A percentile compares a stretch with the other conserved stretches of the same genome.
Conservation (phyloP, 35 echinoderm and acorn worm genomes). For the Anneissia japonica region DNA sequence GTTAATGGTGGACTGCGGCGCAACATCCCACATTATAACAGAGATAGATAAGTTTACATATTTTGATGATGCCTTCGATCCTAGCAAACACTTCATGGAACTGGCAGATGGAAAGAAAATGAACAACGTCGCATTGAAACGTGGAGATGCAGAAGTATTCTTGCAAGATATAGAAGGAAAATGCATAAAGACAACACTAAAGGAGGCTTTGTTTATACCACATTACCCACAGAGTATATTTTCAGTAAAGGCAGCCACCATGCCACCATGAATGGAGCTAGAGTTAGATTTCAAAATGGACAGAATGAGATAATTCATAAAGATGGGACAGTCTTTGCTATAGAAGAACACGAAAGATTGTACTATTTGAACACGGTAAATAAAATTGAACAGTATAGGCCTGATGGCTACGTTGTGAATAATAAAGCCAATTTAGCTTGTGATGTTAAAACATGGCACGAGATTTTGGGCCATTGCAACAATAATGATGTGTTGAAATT, state of each 20-base stretch:
- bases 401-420: not conserved
- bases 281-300: slow-evolving; percentile 14
- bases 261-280: slow-evolving; percentile 19
- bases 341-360: not conserved
- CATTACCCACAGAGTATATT: slow-evolving; percentile 12
- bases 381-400: too few relatives aligned
- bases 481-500: slow-evolving; percentile 18
- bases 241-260: slow-evolving; percentile 5
- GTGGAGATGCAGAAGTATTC: not conserved
- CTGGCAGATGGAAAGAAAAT: not conserved
- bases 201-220: not conserved
- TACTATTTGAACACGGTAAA: slow-evolving; percentile 9
- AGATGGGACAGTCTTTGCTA: slow-evolving; percentile 22
- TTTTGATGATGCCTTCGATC: not conserved
- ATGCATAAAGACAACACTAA: not conserved
- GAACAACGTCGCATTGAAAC: slow-evolving; percentile 5
- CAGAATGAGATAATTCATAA: not conserved
- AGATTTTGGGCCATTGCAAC: slow-evolving; percentile 26
- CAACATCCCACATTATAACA: not conserved
- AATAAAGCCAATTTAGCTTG: not conserved
- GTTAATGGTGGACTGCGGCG: not conserved
- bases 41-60: not conserved
- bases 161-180: not conserved
- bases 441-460: not conserved
- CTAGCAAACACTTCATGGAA: not conserved